Evolutionary conservation across 2,888 invertebrate genomes (phyloP).

Genomic region (Arctia plantaginis): DNA sequence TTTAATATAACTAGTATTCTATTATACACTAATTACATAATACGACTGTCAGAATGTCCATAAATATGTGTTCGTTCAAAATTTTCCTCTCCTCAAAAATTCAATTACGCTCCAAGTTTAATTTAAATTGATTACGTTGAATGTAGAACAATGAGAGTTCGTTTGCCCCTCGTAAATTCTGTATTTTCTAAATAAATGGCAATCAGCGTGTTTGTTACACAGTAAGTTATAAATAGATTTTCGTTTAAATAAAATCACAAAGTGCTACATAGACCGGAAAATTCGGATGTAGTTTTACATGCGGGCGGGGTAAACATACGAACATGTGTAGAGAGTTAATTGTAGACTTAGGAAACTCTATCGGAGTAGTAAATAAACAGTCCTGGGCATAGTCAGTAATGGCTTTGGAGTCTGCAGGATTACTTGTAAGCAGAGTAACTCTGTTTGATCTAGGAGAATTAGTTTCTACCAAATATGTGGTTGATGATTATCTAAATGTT

Average conservation of each 20-base stretch:
- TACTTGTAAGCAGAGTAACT: constrained; percentile 21
- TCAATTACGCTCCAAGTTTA: constrained; percentile 58
- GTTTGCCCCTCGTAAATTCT: constrained; percentile 61
- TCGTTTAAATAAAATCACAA: constrained; percentile 75
- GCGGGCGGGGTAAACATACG: constrained; percentile 75
- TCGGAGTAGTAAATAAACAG: constrained; percentile 40
- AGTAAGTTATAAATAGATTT: constrained; percentile 54
- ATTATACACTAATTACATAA: neutral
- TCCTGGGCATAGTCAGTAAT: constrained; percentile 34
- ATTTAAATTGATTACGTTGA: constrained; percentile 66
- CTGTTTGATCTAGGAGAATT: neutral
- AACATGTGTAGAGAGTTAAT: constrained; percentile 44
- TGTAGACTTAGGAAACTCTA: constrained; percentile 54
- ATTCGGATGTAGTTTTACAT: constrained; percentile 78
- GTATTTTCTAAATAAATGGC: constrained; percentile 58
- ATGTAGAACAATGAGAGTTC: constrained; percentile 66
- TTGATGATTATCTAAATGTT: neutral
- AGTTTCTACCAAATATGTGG: neutral
- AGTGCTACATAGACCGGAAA: constrained; percentile 80
- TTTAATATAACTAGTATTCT: neutral
- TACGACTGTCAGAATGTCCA: neutral
- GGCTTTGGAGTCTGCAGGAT: constrained; percentile 13
- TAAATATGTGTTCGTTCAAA: constrained; percentile 29
- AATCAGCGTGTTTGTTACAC: constrained; percentile 52
- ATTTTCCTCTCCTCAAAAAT: constrained; percentile 52